A percentile compares a stretch with the other conserved stretches of the same genome.
Evolutionary conservation across 2,888 invertebrate genomes (phyloP).

Genomic region (Drosophila mimica): DNA sequence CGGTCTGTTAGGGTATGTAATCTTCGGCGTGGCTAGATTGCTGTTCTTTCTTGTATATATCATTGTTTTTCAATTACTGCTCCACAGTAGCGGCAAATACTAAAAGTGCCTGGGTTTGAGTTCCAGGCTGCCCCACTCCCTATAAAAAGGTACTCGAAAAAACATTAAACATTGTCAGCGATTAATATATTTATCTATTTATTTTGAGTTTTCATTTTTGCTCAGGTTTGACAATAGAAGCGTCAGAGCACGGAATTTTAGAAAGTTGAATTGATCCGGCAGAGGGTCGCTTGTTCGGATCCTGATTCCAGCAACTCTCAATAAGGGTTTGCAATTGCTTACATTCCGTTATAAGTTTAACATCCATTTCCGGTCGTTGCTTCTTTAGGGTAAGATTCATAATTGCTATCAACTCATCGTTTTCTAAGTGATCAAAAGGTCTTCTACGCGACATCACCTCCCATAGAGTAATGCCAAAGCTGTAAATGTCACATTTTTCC

Average conservation of each 20-base stretch:
- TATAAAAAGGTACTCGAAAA: too few species aligned
- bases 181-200: too few species aligned
- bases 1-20: too few species aligned
- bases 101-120: too few species aligned
- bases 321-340: neutral
- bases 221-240: too few species aligned
- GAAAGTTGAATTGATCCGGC: neutral
- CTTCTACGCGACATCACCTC: neutral
- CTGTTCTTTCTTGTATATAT: too few species aligned
- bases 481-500: neutral
- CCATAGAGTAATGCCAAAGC: neutral
- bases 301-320: neutral
- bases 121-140: too few species aligned
- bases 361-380: neutral
- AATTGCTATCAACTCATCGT: fast-evolving
- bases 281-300: neutral
- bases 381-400: fast-evolving
- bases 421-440: neutral
- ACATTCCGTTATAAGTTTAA: neutral
- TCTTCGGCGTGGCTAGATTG: too few species aligned
- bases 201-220: too few species aligned
- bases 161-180: too few species aligned
- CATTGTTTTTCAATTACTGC: too few species aligned
- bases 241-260: neutral
- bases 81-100: too few species aligned